These are phyloP conservation scores for Idris sp. DNA, from an alignment of 1,140 invertebrate genomes.

Conservation along the genomic window DNA sequence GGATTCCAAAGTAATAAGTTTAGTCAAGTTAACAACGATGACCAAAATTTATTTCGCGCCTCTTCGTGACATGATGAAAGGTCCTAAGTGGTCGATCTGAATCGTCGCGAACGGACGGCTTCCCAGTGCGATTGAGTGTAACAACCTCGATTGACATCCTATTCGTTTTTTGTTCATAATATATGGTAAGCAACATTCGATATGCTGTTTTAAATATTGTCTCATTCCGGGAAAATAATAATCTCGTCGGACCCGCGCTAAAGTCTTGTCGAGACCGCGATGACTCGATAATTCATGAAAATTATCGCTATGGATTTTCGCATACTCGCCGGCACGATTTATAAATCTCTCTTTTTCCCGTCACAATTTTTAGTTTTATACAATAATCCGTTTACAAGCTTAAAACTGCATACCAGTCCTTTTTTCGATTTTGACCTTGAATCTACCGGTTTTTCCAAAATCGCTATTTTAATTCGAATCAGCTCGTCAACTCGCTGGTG, in stretches of 20 bases:
- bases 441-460: neutral
- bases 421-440: neutral
- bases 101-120: neutral
- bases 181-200: neutral
- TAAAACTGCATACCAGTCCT: neutral
- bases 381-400: neutral
- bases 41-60: neutral
- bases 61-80: neutral
- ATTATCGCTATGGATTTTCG: neutral
- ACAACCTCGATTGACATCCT: neutral
- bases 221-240: neutral
- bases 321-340: neutral
- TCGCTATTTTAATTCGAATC: neutral
- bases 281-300: neutral
- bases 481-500: neutral
- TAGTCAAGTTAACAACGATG: slow-evolving; percentile 4
- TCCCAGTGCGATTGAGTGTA: neutral
- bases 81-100: neutral
- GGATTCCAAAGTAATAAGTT: neutral
- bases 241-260: neutral
- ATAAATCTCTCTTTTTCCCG: neutral
- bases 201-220: neutral
- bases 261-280: neutral
- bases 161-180: neutral
- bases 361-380: neutral